These are phyloP conservation scores for Riptortus pedestris DNA, from an alignment of 1,140 invertebrate species.

Conservation along the genomic window DNA sequence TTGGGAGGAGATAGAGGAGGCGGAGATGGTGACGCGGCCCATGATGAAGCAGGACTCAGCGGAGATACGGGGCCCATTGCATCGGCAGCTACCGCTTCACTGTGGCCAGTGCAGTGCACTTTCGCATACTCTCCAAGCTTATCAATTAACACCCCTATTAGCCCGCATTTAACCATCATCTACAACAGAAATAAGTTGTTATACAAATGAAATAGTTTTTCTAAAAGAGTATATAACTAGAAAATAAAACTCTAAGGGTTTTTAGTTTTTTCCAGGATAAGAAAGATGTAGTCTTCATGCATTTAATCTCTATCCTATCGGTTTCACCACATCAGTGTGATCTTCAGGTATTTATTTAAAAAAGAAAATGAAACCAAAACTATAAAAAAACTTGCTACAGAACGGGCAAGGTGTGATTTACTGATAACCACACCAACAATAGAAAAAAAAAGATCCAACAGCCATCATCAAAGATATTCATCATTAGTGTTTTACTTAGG, in stretches of 20 bases:
- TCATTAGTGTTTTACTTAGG: no score
- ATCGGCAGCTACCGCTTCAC: conserved; percentile 4
- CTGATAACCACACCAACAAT: no score
- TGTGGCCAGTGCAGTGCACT: conserved; percentile 8
- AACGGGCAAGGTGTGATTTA: no score
- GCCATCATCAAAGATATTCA: no score
- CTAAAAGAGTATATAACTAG: not conserved
- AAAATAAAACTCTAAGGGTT: no score
- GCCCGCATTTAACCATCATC: conserved; percentile 18
- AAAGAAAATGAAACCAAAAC: no score
- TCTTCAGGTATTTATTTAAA: not conserved
- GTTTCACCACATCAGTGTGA: no score
- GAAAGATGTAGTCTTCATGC: no score
- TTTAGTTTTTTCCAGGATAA: no score
- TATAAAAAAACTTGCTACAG: no score
- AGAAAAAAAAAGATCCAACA: no score
- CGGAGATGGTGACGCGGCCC: conserved; percentile 6
- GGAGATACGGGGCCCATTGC: conserved; percentile 15
- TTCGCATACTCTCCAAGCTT: conserved; percentile 19
- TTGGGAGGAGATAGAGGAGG: not conserved
- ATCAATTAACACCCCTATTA: conserved; percentile 20
- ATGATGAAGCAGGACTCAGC: conserved; percentile 11
- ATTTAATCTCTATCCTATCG: no score
- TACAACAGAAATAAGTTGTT: conserved; percentile 18
- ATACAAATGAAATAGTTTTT: conserved; percentile 3